Percentiles rank a stretch among this genome's conserved stretches.
Evolutionary conservation across 2,113 vertebrate genomes (phyloP).

Genomic region (Orcinus orca): DNA sequence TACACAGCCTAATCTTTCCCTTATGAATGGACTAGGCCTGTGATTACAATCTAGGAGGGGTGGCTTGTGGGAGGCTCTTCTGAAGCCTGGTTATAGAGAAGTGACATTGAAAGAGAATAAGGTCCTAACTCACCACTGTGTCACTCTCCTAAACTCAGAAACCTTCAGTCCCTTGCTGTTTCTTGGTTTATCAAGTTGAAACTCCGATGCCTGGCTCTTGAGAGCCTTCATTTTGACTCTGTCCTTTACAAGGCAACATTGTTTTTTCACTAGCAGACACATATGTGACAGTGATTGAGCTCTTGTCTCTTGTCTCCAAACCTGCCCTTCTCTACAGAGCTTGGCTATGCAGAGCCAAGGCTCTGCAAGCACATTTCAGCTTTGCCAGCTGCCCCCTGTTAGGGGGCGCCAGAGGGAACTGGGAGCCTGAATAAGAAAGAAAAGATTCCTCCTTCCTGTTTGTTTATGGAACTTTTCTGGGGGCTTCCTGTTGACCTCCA

Average conservation of each 20-base stretch:
- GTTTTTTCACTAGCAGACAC: background rate
- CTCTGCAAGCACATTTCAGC: background rate
- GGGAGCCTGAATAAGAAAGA: background rate
- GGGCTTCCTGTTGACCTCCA: constrained; percentile 20
- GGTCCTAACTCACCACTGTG: background rate
- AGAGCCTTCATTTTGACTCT: background rate
- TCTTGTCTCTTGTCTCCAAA: background rate
- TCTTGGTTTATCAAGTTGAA: background rate
- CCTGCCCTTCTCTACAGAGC: background rate
- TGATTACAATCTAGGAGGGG: background rate
- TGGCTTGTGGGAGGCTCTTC: background rate
- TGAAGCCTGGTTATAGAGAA: background rate
- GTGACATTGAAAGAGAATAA: background rate
- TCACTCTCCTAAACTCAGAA: background rate
- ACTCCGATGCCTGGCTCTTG: background rate
- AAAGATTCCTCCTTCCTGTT: constrained; percentile 57
- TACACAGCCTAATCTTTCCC: background rate
- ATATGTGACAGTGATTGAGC: background rate
- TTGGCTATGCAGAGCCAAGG: background rate
- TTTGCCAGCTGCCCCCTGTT: background rate
- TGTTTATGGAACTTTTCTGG: background rate
- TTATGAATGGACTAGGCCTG: background rate
- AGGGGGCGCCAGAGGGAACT: constrained; percentile 54
- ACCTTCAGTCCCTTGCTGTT: background rate
- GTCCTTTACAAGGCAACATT: background rate